Conservation (phyloP, 2,113 vertebrate genomes). For the Sporophila hypoxantha region DNA sequence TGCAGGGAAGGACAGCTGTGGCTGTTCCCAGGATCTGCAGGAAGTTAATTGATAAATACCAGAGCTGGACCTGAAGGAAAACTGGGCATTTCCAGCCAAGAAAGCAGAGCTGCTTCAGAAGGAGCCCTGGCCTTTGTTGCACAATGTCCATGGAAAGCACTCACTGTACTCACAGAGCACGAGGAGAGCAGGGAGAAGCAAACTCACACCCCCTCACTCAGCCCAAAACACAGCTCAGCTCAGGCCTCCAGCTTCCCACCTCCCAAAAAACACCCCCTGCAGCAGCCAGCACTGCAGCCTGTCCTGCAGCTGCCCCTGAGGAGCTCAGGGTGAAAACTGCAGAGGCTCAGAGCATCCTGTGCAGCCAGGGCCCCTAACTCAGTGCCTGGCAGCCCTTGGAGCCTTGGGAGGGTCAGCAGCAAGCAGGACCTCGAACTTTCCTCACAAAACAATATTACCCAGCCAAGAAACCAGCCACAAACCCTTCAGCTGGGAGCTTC, state of each 20-base stretch:
- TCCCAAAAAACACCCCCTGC: neutral
- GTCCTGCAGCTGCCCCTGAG: neutral
- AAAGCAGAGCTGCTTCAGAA: neutral
- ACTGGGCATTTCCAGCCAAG: conserved; percentile 29
- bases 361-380: neutral
- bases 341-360: neutral
- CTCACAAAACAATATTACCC: neutral
- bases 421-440: rapidly evolving
- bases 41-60: conserved; percentile 5
- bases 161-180: neutral
- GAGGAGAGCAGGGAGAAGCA: neutral
- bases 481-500: neutral
- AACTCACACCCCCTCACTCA: neutral
- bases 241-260: neutral
- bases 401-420: neutral
- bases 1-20: neutral
- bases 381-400: rapidly evolving
- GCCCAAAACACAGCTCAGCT: neutral
- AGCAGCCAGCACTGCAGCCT: neutral
- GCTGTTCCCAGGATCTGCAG: conserved; percentile 5
- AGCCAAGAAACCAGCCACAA: neutral
- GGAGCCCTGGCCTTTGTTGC: neutral
- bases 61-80: neutral
- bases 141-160: neutral
- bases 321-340: rapidly evolving